These are phyloP conservation scores for Florisuga fusca DNA, from an alignment of 2,797 vertebrate species.

Conservation along the genomic window DNA sequence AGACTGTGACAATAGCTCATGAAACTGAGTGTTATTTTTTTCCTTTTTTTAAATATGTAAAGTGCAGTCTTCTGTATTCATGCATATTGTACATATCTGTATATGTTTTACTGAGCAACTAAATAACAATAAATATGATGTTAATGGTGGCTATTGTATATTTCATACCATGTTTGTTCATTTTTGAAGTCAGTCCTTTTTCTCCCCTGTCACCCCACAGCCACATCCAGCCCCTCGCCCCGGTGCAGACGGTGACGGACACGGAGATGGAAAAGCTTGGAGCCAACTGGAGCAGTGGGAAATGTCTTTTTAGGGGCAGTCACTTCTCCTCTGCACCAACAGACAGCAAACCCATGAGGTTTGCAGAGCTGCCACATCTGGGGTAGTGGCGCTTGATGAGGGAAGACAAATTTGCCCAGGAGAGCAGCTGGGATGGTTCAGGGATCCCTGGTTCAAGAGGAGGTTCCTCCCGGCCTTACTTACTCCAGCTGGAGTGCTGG, in stretches of 20 bases:
- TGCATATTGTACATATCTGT: slow-evolving; percentile 99
- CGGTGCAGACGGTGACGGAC: accelerated
- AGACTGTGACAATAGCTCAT: slow-evolving; percentile 95
- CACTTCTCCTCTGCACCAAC: not conserved
- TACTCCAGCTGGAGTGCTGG: not conserved
- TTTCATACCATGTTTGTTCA: slow-evolving; percentile 3
- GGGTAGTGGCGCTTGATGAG: accelerated
- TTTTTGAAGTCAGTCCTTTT: not conserved
- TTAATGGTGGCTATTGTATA: slow-evolving; percentile 88
- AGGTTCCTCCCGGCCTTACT: not conserved
- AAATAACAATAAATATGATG: slow-evolving; percentile 99
- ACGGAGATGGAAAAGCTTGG: accelerated
- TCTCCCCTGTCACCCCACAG: too few species aligned
- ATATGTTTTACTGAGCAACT: slow-evolving; percentile 99
- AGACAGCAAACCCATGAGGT: not conserved
- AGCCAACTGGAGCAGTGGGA: accelerated
- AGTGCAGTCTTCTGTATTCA: slow-evolving; percentile 99
- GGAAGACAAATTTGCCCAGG: too few species aligned
- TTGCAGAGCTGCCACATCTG: not conserved
- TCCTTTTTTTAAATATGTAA: slow-evolving; percentile 93
- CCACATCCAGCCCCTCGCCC: not conserved
- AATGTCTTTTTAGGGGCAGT: not conserved
- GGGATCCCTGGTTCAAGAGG: not conserved
- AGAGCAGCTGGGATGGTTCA: not conserved
- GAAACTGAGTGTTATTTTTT: slow-evolving; percentile 89